Conservation (phyloP, 2,797 vertebrate genomes). For the Oryzias sinensis region DNA sequence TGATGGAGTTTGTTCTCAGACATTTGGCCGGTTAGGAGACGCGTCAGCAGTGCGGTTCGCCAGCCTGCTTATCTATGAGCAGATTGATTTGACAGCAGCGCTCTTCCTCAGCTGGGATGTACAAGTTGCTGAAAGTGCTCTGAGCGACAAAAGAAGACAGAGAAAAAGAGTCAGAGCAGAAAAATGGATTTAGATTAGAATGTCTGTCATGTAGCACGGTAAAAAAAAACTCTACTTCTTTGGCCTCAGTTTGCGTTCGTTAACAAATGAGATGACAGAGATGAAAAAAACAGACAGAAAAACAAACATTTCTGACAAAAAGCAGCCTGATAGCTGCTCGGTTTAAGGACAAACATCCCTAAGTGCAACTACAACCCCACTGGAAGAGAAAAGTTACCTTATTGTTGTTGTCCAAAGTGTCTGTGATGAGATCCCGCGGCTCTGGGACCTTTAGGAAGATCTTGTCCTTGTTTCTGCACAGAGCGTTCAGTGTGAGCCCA, state of each 20-base stretch:
- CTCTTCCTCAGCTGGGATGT: slow-evolving; percentile 27
- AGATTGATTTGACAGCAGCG: slow-evolving; percentile 42
- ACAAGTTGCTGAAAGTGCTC: slow-evolving; percentile 14
- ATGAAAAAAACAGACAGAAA: too few species aligned
- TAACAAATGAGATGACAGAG: too few species aligned
- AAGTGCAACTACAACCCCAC: too few species aligned
- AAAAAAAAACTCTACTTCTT: background rate
- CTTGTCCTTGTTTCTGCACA: slow-evolving; percentile 43
- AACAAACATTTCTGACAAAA: too few species aligned
- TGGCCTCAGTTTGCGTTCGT: too few species aligned
- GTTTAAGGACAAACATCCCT: too few species aligned
- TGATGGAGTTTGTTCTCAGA: too few species aligned
- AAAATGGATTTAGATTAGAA: background rate
- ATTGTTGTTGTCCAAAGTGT: slow-evolving; percentile 48
- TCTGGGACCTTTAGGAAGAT: slow-evolving; percentile 55
- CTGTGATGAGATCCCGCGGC: slow-evolving; percentile 53
- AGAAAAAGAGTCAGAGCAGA: background rate
- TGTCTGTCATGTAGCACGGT: background rate
- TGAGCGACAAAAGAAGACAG: slow-evolving; percentile 13
- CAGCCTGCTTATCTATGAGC: slow-evolving; percentile 13
- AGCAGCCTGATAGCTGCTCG: too few species aligned
- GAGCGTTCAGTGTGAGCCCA: too few species aligned
- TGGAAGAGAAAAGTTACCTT: slow-evolving; percentile 32
- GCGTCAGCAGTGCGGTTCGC: background rate
- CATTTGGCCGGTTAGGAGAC: too few species aligned